Evolutionary conservation across 1,140 invertebrate species (phyloP).

Genomic region (Trichoplusia ni): DNA sequence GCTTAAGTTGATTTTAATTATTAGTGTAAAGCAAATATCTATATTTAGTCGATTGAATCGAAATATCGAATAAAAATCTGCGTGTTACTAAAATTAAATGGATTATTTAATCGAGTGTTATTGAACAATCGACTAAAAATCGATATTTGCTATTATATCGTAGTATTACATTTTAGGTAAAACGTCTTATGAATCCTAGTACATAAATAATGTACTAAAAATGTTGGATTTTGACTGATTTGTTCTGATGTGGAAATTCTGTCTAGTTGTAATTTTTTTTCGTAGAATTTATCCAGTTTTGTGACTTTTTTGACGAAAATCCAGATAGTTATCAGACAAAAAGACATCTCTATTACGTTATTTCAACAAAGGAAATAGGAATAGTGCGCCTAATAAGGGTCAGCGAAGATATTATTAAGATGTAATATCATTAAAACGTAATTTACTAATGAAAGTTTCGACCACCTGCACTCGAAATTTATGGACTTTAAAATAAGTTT

Average conservation of each 20-base stretch:
- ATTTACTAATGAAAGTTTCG: too few species aligned
- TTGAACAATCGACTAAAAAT: background rate
- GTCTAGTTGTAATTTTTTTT: conserved; percentile 16
- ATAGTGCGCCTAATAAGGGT: too few species aligned
- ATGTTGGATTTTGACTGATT: conserved; percentile 27
- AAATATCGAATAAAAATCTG: too few species aligned
- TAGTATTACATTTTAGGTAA: conserved; percentile 14
- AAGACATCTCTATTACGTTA: too few species aligned
- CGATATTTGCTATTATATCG: background rate
- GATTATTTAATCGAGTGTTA: too few species aligned
- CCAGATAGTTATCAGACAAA: background rate
- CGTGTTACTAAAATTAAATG: too few species aligned
- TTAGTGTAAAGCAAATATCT: conserved; percentile 3
- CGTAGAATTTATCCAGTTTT: conserved; percentile 15
- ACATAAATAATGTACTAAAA: conserved; percentile 15
- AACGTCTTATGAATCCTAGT: conserved; percentile 28
- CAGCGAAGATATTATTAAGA: too few species aligned
- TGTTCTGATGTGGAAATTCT: background rate
- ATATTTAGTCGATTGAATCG: too few species aligned
- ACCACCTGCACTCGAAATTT: too few species aligned
- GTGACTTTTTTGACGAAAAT: background rate
- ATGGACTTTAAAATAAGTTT: too few species aligned
- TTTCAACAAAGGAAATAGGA: too few species aligned
- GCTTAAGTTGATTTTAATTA: background rate
- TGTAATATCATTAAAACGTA: too few species aligned